Percentiles rank a stretch among this genome's conserved stretches.
These are phyloP conservation scores for Pyrochroa serraticornis DNA, from an alignment of 2,888 invertebrate genomes.

Conservation along the genomic window DNA sequence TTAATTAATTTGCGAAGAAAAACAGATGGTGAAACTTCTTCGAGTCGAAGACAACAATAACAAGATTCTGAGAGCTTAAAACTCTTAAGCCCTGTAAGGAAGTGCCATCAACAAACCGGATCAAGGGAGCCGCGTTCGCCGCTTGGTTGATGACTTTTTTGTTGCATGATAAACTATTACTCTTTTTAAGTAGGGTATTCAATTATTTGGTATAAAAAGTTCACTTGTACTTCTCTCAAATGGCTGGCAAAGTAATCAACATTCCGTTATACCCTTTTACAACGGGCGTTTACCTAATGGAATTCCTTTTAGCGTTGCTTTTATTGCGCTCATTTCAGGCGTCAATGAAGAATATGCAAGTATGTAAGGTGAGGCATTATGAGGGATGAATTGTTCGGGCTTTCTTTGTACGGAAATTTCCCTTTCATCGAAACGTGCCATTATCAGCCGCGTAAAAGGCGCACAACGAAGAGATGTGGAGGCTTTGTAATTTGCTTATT, in stretches of 20 bases:
- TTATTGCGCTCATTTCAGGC: too few relatives aligned
- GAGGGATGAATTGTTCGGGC: too few relatives aligned
- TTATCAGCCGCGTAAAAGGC: too few relatives aligned
- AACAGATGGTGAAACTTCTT: background rate
- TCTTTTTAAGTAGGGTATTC: constrained; percentile 27
- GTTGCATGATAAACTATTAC: constrained; percentile 25
- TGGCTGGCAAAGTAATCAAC: constrained; percentile 21
- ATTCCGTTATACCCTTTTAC: constrained; percentile 21
- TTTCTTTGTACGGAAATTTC: too few relatives aligned
- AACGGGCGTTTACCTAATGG: constrained; percentile 21
- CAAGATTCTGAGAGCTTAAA: constrained; percentile 24
- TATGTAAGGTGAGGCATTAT: too few relatives aligned
- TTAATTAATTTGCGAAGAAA: constrained; percentile 3
- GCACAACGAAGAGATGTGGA: too few relatives aligned
- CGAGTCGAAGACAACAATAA: constrained; percentile 16
- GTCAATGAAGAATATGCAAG: too few relatives aligned
- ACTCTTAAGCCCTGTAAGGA: constrained; percentile 24
- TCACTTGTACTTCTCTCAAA: constrained; percentile 10
- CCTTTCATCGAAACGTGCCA: too few relatives aligned
- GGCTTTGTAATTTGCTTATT: too few relatives aligned
- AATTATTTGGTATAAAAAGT: constrained; percentile 26
- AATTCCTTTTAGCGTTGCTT: constrained; percentile 1
- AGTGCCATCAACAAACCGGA: constrained; percentile 22
- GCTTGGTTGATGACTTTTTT: constrained; percentile 29
- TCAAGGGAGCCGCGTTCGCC: constrained; percentile 22